Percentiles rank a stretch among this genome's conserved stretches.
phyloP scores from a whole-genome alignment of 2,113 vertebrate species.

The Cyanocitta stelleri region DNA sequence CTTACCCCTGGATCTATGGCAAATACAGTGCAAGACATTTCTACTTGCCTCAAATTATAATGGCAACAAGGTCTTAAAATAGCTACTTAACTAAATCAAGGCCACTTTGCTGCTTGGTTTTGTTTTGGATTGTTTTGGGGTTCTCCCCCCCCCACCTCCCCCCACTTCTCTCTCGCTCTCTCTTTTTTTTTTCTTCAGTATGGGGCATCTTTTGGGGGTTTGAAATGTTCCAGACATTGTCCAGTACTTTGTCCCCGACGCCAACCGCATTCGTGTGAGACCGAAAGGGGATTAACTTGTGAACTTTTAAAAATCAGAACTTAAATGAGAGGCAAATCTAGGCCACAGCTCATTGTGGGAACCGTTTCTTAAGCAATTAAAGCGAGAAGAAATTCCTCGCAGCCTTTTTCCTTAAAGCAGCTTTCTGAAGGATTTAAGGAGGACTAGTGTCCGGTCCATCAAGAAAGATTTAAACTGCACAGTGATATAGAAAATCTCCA shows the following conservation, averaged over 20 bases:
- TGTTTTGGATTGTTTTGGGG: not conserved
- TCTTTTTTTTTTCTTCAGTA: not conserved
- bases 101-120: not conserved
- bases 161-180: accelerated
- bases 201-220: slow-evolving; percentile 49
- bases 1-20: not conserved
- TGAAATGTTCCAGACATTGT: slow-evolving; percentile 67
- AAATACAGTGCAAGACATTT: slow-evolving; percentile 1
- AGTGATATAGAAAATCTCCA: slow-evolving; percentile 80
- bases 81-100: slow-evolving; percentile 63
- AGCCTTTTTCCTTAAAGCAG: slow-evolving; percentile 87
- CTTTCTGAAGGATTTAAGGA: slow-evolving; percentile 84
- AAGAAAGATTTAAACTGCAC: slow-evolving; percentile 81
- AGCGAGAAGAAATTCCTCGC: slow-evolving; percentile 91
- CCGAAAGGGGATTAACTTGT: slow-evolving; percentile 92
- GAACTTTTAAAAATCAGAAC: slow-evolving; percentile 92
- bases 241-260: slow-evolving; percentile 70
- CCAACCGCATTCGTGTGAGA: slow-evolving; percentile 76
- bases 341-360: slow-evolving; percentile 88
- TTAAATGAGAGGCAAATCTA: slow-evolving; percentile 94
- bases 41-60: slow-evolving; percentile 27
- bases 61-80: slow-evolving; percentile 50
- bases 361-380: slow-evolving; percentile 95
- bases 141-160: too few relatives aligned
- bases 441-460: slow-evolving; percentile 84